Evolutionary conservation across 2,113 vertebrate species (phyloP), one percentile per base, ranked within the genome.

Genomic region (Atherinomorus stipes): DNA sequence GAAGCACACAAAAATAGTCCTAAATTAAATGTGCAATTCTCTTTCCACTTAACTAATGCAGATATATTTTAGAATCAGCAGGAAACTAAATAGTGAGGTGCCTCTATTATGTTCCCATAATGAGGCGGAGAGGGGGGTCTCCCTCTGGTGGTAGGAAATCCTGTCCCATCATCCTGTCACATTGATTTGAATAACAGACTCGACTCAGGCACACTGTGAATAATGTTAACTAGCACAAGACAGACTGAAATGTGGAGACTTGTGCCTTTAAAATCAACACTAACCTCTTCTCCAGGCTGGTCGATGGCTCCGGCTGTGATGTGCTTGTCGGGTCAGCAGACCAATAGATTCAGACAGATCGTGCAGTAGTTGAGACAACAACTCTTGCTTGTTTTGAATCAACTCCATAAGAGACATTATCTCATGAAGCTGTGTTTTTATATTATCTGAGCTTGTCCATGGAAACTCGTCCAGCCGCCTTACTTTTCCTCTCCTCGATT

Each of bases 371-470:
- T 44, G 45, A 25, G 23, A 31, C 15, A 88, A 23, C 11, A 40
- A 59, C 15, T 66, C 77, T 15, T 37, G 72, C 45, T 69, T 34
- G 23, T 80, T 79, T 56, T 76, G 67, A 76, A 85, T 63, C 13
- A 76, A 28, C 73, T 85, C 84, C 58, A 78, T 22, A 3, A 80
- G 47, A 74, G 86, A 80, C 88, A 85, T 88, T 0, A 13, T 71
- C 60, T 4, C 5, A 2, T 62, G 0, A 8, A 21, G 26, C 22
- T 0, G 4, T 7, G n/a, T 11, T 19, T 51, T 60, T 47, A 26
- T 25, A 2, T 2, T 13, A 57, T 54, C 4, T 1, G 5, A 57
- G 51, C 25, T n/a, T 8, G n/a, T 40, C 13, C 4, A 2, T 4
- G 2, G 15, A n/a, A 4, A 11, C 52, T 56, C 16, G 21, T 61